Evolutionary conservation across 2,113 vertebrate genomes (phyloP).

Genomic region (Boleophthalmus pectinirostris): DNA sequence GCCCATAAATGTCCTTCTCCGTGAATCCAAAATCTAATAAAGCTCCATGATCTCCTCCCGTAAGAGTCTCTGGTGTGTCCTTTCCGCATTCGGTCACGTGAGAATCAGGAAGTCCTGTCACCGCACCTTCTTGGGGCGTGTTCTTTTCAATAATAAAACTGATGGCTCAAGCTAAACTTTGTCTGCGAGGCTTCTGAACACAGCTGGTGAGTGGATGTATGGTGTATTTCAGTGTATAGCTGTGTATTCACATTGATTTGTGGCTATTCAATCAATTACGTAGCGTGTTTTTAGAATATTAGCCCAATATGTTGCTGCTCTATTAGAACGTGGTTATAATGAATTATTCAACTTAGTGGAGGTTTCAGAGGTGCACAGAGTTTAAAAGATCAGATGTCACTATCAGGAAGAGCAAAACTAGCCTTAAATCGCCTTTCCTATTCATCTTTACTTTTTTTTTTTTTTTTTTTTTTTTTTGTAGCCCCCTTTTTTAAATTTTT

Average conservation of each 20-base stretch:
- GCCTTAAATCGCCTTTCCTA: not conserved
- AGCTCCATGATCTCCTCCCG: not conserved
- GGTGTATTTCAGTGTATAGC: not conserved
- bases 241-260: not conserved
- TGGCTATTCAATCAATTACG: not conserved
- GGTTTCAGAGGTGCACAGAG: not conserved
- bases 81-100: not conserved
- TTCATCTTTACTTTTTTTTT: too few species aligned
- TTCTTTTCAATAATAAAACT: conserved; percentile 25
- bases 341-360: not conserved
- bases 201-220: conserved; percentile 31
- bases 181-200: not conserved
- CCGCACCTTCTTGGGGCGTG: conserved; percentile 30
- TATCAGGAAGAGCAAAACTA: not conserved
- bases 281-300: not conserved
- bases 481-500: too few species aligned
- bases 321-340: not conserved
- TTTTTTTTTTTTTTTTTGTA: too few species aligned
- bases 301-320: not conserved
- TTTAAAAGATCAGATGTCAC: not conserved
- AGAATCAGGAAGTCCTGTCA: not conserved
- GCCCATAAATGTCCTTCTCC: not conserved
- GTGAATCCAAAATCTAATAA: not conserved
- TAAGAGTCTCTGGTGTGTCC: not conserved
- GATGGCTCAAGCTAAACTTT: not conserved